Conservation (phyloP, 1,140 invertebrate species). For the Pseudachorutes palmiensis region DNA sequence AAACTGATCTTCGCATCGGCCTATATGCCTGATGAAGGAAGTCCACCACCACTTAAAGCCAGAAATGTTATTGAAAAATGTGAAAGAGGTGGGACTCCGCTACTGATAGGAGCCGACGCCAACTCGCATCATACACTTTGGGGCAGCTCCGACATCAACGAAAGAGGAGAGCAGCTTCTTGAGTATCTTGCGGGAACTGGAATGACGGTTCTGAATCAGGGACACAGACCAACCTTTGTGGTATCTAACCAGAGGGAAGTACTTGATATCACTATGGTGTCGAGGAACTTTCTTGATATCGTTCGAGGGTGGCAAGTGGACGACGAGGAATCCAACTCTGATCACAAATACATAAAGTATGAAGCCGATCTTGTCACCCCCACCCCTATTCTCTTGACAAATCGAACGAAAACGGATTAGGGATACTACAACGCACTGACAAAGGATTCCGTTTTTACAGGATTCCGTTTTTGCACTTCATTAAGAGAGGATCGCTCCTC, state of each 20-base stretch:
- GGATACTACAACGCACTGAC: background rate
- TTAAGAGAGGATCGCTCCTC: no score
- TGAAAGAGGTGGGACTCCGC: background rate
- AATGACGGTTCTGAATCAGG: background rate
- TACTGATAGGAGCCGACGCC: conserved; percentile 21
- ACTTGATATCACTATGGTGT: conserved; percentile 22
- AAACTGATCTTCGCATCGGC: conserved; percentile 18
- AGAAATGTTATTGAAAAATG: conserved; percentile 14
- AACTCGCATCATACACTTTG: conserved; percentile 25
- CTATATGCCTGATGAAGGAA: conserved; percentile 20
- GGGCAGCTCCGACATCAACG: conserved; percentile 23
- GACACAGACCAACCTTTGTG: conserved; percentile 21
- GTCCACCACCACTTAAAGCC: background rate
- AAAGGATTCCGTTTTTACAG: no score
- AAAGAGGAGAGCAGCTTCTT: conserved; percentile 14
- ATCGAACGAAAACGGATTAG: conserved; percentile 23
- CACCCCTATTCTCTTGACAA: conserved; percentile 3
- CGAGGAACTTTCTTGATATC: background rate
- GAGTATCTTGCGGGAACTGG: conserved; percentile 9
- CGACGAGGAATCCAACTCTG: conserved; percentile 24
- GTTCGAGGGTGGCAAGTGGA: conserved; percentile 19
- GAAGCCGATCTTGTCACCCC: background rate
- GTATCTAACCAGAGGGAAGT: conserved; percentile 10
- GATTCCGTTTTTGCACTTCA: no score
- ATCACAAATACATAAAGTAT: conserved; percentile 23